These are phyloP conservation scores for Oryzias javanicus DNA, from an alignment of 2,113 vertebrate species.

Conservation along the genomic window DNA sequence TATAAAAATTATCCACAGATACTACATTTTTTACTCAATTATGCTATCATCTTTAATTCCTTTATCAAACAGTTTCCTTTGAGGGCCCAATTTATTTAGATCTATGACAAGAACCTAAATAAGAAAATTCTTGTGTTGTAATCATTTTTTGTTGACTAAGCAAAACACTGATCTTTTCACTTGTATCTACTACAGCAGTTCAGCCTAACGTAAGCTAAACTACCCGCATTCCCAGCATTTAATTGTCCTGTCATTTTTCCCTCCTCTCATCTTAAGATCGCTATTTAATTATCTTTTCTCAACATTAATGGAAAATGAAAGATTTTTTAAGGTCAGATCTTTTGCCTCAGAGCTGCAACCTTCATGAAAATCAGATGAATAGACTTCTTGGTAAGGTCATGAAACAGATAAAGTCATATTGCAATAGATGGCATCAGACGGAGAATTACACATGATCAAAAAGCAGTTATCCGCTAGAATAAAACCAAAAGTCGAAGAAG, in stretches of 20 bases:
- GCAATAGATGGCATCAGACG: constrained; percentile 6
- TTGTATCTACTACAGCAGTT: neutral
- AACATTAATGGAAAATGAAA: constrained; percentile 42
- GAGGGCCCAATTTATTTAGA: too few species aligned
- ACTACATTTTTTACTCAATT: too few species aligned
- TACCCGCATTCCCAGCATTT: constrained; percentile 28
- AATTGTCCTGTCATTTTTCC: constrained; percentile 28
- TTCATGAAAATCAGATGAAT: constrained; percentile 22
- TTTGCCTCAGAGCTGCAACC: constrained; percentile 32
- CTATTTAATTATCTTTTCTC: constrained; percentile 52
- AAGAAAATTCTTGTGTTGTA: too few species aligned
- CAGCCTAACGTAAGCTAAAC: neutral
- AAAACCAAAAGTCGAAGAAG: too few species aligned
- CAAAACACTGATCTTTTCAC: constrained; percentile 8
- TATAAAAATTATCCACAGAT: neutral
- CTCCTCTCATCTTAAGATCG: constrained; percentile 39
- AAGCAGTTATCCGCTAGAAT: too few species aligned
- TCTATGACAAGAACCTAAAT: too few species aligned
- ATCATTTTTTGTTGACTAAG: neutral
- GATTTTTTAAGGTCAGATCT: constrained; percentile 53
- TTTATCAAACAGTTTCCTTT: too few species aligned
- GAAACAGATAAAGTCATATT: constrained; percentile 19
- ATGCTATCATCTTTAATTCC: too few species aligned
- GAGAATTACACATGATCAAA: neutral
- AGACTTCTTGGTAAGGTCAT: constrained; percentile 11